phyloP scores from a whole-genome alignment of 1,140 invertebrate species.

The Pseudomyrmex pallidus region DNA sequence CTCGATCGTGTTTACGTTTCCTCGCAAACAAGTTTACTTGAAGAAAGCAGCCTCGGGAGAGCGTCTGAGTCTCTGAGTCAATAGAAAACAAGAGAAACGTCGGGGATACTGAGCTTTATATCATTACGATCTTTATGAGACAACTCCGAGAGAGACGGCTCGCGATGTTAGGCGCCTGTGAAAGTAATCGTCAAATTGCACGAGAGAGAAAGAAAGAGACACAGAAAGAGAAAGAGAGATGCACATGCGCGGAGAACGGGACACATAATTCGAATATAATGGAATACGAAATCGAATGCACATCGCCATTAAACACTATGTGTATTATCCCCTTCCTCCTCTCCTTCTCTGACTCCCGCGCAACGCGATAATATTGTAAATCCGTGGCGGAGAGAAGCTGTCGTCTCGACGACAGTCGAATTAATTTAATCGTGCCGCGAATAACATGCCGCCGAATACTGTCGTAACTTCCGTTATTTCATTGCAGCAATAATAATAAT shows the following conservation, averaged over 20 bases:
- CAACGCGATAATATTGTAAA: conserved; percentile 2
- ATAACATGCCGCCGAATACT: conserved; percentile 29
- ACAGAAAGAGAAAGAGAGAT: no score
- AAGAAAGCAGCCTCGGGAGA: conserved; percentile 1
- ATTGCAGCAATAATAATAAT: conserved; percentile 36
- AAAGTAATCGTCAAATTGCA: neutral
- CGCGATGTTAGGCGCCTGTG: neutral
- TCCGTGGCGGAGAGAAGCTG: neutral
- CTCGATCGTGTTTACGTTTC: conserved; percentile 59
- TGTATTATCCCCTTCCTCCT: neutral
- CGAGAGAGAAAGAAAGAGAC: neutral
- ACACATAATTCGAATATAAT: conserved; percentile 1
- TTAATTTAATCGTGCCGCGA: conserved; percentile 50
- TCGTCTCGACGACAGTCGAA: conserved; percentile 15
- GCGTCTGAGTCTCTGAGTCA: neutral
- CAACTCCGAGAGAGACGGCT: conserved; percentile 16
- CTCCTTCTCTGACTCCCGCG: neutral
- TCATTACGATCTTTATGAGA: conserved; percentile 12
- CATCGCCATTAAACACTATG: conserved; percentile 14
- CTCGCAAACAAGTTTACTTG: conserved; percentile 53
- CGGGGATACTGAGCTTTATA: conserved; percentile 24
- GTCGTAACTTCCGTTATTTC: conserved; percentile 51
- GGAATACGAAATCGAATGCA: conserved; percentile 29
- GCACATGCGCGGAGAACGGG: neutral
- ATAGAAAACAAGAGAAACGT: conserved; percentile 21